Base-by-base conservation (phyloP, 2,797 vertebrate genomes). In the Ammospiza maritima region DNA sequence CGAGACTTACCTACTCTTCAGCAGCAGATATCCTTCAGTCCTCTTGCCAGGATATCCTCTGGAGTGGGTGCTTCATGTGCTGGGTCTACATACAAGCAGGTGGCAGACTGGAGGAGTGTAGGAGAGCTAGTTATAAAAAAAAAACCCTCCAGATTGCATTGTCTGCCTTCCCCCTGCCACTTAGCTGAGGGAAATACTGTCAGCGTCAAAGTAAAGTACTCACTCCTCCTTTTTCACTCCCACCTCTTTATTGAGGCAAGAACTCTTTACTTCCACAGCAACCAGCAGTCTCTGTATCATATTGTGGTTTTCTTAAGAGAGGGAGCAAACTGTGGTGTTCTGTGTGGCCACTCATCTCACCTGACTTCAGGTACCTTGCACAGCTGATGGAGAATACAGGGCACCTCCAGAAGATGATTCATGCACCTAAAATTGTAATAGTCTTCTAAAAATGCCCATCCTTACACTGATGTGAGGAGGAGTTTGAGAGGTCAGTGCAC, bases 101-200 rank as follows among this genome's bases (percentile, higher is more conserved):
- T 96, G 95, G 90, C 95, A 97, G 95, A 97, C 96, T 96, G 94
- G 88, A 92, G 96, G 88, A 96, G 96, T 95, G 94, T 96, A 93
- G 95, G 94, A 96, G 83, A 95, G 38, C 65, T 72, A 47, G 90
- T 92, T 91, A 91, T 51, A 93, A 60, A 94, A 94, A 77, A 94
- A 78, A 95, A 64, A 4, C 4, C 30, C 80, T 96, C 93, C 96
- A 97, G 95, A 97, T 97, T 97, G 95, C 94, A 97, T 96, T 96
- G 95, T 95, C 93, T 96, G 94, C 69, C 54, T 90, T 96, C 80
- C 75, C 72, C 92, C 82, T 1, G 6, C 89, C 78, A 88, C 90
- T 92, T 87, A 62, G 75, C 73, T 20, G 69, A 90, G 84, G 95
- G 74, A 95, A 96, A 88, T 76, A 91, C 94, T 94, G 84, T 91